Conservation (phyloP, 2,888 invertebrate genomes). For the Danaus chrysippus region DNA sequence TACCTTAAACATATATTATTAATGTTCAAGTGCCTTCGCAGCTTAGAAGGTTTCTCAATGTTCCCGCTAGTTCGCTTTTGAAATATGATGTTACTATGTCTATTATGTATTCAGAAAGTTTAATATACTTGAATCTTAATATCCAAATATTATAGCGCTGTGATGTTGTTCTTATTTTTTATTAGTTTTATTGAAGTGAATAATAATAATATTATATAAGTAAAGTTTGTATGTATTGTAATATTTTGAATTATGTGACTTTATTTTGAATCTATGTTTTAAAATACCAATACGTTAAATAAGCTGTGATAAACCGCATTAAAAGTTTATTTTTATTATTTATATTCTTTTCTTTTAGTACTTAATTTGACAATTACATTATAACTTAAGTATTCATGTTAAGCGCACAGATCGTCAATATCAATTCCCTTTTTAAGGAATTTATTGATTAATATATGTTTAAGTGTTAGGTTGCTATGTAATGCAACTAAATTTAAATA, state of each 20-base stretch:
- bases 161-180: neutral
- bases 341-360: too few relatives aligned
- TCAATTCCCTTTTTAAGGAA: too few relatives aligned
- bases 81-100: constrained; percentile 4
- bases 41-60: constrained; percentile 24
- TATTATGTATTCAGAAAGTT: neutral
- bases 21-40: constrained; percentile 28
- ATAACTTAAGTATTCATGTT: too few relatives aligned
- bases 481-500: neutral
- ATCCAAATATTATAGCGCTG: neutral
- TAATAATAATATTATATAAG: neutral
- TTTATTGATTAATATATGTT: too few relatives aligned
- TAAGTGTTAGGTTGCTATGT: neutral
- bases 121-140: neutral
- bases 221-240: constrained; percentile 22
- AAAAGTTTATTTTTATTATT: too few relatives aligned
- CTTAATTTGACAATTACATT: too few relatives aligned
- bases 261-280: neutral
- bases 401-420: too few relatives aligned
- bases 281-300: neutral
- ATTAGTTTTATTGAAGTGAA: constrained; percentile 6
- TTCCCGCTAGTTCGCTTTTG: constrained; percentile 22
- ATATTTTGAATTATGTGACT: constrained; percentile 9
- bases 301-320: too few relatives aligned
- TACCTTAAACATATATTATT: constrained; percentile 47